phyloP scores from a whole-genome alignment of 2,888 invertebrate genomes.

The Amblyjoppa fuscipennis region DNA sequence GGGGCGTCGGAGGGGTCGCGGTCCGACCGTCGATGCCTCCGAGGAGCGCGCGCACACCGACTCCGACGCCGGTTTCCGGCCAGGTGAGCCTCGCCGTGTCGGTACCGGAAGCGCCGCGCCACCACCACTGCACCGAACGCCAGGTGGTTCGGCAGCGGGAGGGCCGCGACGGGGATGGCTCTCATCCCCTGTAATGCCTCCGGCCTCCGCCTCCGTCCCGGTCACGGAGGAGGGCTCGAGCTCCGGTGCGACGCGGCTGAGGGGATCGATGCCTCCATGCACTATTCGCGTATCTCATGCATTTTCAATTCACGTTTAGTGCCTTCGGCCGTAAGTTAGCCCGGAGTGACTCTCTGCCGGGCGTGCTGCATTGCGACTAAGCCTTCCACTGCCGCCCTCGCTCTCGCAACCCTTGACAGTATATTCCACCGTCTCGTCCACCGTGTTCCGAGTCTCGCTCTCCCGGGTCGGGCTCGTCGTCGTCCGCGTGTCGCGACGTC shows the following conservation, averaged over 20 bases:
- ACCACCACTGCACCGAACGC: not conserved
- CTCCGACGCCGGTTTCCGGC: not conserved
- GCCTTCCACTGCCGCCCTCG: slow-evolving; percentile 49
- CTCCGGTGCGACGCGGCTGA: slow-evolving; percentile 34
- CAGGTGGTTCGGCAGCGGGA: slow-evolving; percentile 32
- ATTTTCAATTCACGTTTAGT: slow-evolving; percentile 72
- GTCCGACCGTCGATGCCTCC: slow-evolving; percentile 35
- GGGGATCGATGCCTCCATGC: slow-evolving; percentile 65
- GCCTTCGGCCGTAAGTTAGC: slow-evolving; percentile 69
- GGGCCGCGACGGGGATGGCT: slow-evolving; percentile 19
- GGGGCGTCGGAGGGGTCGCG: slow-evolving; percentile 14
- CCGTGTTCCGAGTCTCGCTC: not conserved
- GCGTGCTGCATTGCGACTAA: slow-evolving; percentile 70
- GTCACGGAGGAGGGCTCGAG: slow-evolving; percentile 5
- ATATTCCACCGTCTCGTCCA: not conserved
- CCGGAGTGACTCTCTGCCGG: slow-evolving; percentile 55
- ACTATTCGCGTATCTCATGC: slow-evolving; percentile 70
- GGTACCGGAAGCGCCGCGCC: not conserved
- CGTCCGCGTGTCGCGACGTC: slow-evolving; percentile 52
- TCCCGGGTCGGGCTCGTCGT: slow-evolving; percentile 40
- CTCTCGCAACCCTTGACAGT: slow-evolving; percentile 38
- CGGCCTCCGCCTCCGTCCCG: not conserved
- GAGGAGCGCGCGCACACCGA: not conserved
- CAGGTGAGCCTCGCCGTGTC: not conserved
- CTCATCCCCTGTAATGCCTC: slow-evolving; percentile 36